phyloP scores from a whole-genome alignment of 1,140 invertebrate genomes.

The Heliconius nattereri region DNA sequence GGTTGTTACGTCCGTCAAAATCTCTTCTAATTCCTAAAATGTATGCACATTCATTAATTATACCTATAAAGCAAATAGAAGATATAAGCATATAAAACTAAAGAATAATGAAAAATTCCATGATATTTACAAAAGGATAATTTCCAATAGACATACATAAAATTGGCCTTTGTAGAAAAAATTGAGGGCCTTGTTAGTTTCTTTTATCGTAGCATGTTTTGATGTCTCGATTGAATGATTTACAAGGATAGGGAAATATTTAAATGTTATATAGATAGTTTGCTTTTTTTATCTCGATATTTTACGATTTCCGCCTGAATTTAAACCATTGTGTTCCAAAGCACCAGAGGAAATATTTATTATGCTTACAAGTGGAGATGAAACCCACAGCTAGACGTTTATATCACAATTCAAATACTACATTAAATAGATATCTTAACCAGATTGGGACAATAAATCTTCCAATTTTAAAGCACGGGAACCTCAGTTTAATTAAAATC shows the following conservation, averaged over 20 bases:
- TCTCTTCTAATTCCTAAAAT: constrained; percentile 92
- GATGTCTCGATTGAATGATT: not conserved
- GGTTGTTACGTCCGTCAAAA: constrained; percentile 90
- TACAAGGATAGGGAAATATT: too few species aligned
- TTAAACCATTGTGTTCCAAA: not conserved
- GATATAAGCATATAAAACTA: not conserved
- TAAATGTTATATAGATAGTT: too few species aligned
- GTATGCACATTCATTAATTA: constrained; percentile 49
- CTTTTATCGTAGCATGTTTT: not conserved
- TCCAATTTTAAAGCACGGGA: constrained; percentile 16
- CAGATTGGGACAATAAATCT: constrained; percentile 26
- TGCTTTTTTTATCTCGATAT: too few species aligned
- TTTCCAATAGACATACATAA: not conserved
- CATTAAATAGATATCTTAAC: constrained; percentile 16
- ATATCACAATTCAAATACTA: constrained; percentile 10
- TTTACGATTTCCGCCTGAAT: not conserved
- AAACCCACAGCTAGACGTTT: too few species aligned
- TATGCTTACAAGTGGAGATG: too few species aligned
- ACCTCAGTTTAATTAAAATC: constrained; percentile 57
- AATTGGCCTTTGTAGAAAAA: not conserved
- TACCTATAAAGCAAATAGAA: not conserved
- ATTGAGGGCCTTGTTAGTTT: not conserved
- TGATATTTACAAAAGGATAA: too few species aligned
- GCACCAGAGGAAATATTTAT: too few species aligned
- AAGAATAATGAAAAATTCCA: not conserved